These are phyloP conservation scores for Limnephilus lunatus DNA, from an alignment of 2,888 invertebrate genomes.

Conservation along the genomic window DNA sequence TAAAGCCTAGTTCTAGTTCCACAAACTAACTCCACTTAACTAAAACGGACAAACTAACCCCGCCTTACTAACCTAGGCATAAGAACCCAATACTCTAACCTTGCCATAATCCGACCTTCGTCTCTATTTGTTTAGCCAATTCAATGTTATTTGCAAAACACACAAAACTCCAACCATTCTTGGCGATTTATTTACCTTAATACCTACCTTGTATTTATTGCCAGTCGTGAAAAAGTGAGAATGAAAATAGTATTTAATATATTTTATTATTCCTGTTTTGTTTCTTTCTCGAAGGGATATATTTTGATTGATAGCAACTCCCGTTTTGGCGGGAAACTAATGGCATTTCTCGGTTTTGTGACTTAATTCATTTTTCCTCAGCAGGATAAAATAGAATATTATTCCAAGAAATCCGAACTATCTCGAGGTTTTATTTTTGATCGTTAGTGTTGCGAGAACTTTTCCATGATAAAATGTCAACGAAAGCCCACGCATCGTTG, in stretches of 20 bases:
- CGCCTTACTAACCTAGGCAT: neutral
- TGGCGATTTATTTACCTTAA: constrained; percentile 39
- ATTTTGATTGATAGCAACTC: constrained; percentile 58
- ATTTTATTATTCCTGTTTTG: constrained; percentile 50
- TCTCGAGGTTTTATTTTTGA: neutral
- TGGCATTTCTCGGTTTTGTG: constrained; percentile 47
- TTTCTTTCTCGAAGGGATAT: constrained; percentile 47
- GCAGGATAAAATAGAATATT: neutral
- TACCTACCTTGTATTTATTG: constrained; percentile 46
- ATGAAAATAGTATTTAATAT: constrained; percentile 33
- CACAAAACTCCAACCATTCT: constrained; percentile 15
- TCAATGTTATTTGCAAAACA: neutral
- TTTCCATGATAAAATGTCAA: neutral
- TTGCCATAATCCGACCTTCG: constrained; percentile 12
- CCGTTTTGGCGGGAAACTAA: constrained; percentile 38
- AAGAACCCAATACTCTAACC: neutral
- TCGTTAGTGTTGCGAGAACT: neutral
- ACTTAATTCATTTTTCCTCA: constrained; percentile 51
- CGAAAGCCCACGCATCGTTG: neutral
- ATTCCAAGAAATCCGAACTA: neutral
- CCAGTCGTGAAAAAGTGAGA: constrained; percentile 39
- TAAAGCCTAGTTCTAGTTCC: neutral
- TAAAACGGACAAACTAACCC: neutral
- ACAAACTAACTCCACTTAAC: neutral
- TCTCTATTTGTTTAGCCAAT: constrained; percentile 41